Percentiles rank a stretch among this genome's conserved stretches.
Conservation (phyloP, 2,888 invertebrate genomes). For the Melieria picta region DNA sequence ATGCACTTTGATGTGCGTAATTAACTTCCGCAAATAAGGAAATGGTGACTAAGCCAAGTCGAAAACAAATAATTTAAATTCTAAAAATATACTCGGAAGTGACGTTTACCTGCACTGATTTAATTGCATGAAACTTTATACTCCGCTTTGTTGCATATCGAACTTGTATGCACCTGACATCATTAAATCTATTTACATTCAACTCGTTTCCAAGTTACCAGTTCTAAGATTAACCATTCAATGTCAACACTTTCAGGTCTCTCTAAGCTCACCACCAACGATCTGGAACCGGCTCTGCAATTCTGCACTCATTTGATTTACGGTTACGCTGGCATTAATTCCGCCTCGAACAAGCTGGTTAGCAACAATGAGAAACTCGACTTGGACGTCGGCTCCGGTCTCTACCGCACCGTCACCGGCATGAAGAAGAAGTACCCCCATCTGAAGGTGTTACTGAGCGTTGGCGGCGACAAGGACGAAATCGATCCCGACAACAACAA, state of each 20-base stretch:
- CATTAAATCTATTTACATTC: no score
- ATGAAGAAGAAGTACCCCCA: conserved; percentile 77
- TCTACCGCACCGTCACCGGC: conserved; percentile 77
- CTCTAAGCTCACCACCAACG: conserved; percentile 78
- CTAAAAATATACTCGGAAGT: no score
- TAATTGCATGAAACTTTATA: no score
- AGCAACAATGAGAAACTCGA: conserved; percentile 79
- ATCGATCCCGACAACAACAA: conserved; percentile 72
- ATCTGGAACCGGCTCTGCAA: conserved; percentile 78
- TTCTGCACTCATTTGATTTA: conserved; percentile 84
- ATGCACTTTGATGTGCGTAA: no score
- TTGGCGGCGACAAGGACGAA: conserved; percentile 81
- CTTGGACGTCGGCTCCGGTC: conserved; percentile 76
- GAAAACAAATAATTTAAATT: no score
- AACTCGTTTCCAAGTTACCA: no score
- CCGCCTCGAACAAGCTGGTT: conserved; percentile 75
- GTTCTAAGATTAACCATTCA: no score
- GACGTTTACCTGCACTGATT: no score
- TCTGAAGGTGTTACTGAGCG: conserved; percentile 77
- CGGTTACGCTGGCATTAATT: conserved; percentile 80
- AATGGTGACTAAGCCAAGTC: no score
- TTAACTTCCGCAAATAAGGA: no score
- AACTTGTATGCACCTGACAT: no score
- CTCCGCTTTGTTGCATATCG: no score
- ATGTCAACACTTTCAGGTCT: conserved; percentile 70